Evolutionary conservation across 2,888 invertebrate species (phyloP).

Genomic region (Andrena bicolor): DNA sequence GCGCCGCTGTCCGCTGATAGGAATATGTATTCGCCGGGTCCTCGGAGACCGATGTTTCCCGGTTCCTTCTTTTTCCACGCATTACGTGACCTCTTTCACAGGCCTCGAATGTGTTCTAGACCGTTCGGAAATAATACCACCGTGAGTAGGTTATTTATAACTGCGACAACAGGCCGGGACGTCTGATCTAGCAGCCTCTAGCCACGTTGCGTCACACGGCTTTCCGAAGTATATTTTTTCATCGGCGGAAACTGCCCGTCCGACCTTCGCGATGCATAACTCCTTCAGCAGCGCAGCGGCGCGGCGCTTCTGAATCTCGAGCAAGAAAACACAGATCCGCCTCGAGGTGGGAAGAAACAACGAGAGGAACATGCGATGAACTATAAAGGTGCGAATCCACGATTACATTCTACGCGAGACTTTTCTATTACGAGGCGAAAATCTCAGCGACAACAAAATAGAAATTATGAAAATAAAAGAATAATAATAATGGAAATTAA

Average conservation of each 20-base stretch:
- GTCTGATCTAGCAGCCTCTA: conserved; percentile 72
- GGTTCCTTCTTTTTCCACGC: conserved; percentile 62
- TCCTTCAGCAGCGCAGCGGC: neutral
- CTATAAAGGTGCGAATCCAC: neutral
- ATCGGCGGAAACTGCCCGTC: conserved; percentile 33
- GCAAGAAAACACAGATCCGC: conserved; percentile 4
- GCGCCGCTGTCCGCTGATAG: too few relatives aligned
- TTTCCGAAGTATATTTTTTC: conserved; percentile 64
- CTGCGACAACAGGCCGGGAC: conserved; percentile 69
- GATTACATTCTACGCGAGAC: too few relatives aligned
- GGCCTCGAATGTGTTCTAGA: conserved; percentile 65
- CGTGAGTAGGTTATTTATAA: conserved; percentile 73
- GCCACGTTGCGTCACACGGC: conserved; percentile 58
- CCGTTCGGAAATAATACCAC: conserved; percentile 73
- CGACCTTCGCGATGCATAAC: conserved; percentile 58
- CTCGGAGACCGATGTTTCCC: conserved; percentile 13
- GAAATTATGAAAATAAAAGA: too few relatives aligned
- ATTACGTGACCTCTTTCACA: conserved; percentile 71
- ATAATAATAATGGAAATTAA: too few relatives aligned
- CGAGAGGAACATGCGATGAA: too few relatives aligned
- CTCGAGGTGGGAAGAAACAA: neutral
- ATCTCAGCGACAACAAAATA: too few relatives aligned
- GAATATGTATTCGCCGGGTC: neutral
- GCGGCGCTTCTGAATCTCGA: conserved; percentile 4
- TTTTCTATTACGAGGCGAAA: too few relatives aligned